Percentiles rank a stretch among this genome's conserved stretches.
phyloP scores from a whole-genome alignment of 2,797 vertebrate species.

The Ciconia nigra region DNA sequence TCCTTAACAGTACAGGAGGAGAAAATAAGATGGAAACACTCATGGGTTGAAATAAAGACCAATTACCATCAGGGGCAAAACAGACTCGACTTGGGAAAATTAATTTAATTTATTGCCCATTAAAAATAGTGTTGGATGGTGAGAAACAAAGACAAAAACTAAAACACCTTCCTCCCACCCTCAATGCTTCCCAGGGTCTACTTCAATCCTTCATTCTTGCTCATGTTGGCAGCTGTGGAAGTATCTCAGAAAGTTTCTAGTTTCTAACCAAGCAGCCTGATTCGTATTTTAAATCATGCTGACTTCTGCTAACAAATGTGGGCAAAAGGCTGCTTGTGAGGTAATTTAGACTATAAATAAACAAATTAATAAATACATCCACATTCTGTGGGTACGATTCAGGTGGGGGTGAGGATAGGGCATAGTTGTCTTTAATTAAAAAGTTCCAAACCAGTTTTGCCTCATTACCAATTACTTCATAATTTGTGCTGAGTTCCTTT shows the following conservation, averaged over 20 bases:
- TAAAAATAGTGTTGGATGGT: not conserved
- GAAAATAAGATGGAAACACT: not conserved
- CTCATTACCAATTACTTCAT: not conserved
- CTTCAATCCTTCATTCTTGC: not conserved
- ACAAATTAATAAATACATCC: not conserved
- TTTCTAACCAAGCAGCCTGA: not conserved
- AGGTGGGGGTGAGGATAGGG: not conserved
- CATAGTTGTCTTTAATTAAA: not conserved
- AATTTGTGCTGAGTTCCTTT: not conserved
- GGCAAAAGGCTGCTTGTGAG: not conserved
- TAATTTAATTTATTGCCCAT: not conserved
- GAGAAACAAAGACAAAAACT: not conserved
- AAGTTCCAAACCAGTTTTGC: not conserved
- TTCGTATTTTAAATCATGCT: not conserved
- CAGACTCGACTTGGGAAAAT: not conserved
- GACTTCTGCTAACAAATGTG: not conserved
- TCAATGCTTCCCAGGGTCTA: not conserved
- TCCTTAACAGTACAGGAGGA: not conserved
- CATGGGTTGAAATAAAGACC: not conserved
- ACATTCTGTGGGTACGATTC: not conserved
- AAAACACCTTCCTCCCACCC: rapidly evolving
- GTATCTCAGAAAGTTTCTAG: not conserved
- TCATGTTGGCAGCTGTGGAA: not conserved
- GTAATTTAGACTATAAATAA: not conserved
- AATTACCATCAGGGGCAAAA: not conserved